Base-by-base conservation (phyloP, 92 coral and sea anemone species). In the Virgularia gustaviana region DNA sequence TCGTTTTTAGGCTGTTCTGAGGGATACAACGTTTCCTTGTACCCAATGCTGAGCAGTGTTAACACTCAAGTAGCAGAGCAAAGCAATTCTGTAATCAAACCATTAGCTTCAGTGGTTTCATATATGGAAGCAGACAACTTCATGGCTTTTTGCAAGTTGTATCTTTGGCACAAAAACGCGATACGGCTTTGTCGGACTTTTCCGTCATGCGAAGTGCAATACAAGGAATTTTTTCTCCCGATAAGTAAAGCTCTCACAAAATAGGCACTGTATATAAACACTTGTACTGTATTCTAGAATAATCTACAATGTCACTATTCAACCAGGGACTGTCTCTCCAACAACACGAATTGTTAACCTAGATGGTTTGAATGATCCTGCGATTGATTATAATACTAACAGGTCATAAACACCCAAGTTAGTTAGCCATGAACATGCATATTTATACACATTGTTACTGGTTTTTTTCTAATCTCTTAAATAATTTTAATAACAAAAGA, bases 141-240 rank as follows among this genome's bases (percentile, higher is more conserved):
- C 36, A n/a, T 63, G 18, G 15, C 13, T 43, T 24, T 38, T 42
- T 25, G 34, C 45, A 37, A 39, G 8, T 65, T 65, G 25, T 36
- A 65, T n/a, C 7, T 65, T 18, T 65, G 73, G 73, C 37, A 25
- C 55, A 65, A 49, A 31, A 65, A 65, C 45, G 34, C 34, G 67
- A 11, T 60, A 5, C 67, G 43, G 5, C 27, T 60, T 3, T 60
- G 8, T 60, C 20, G 67, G 18, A 60, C 9, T 25, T n/a, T 32
- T 29, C 67, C 67, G 2, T n/a, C 1, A 13, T 37, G 67, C 9
- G 15, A 60, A 20, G 28, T 31, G 28, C 12, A 32, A 22, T 60
- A 60, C 33, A 60, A 38, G 27, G 45, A 60, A 32, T 34, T 60
- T 11, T 13, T 60, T 5, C 34, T 60, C 3, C 67, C 67, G 2